phyloP scores from a whole-genome alignment of 1,140 invertebrate genomes.

The Phymastichus coffea region DNA sequence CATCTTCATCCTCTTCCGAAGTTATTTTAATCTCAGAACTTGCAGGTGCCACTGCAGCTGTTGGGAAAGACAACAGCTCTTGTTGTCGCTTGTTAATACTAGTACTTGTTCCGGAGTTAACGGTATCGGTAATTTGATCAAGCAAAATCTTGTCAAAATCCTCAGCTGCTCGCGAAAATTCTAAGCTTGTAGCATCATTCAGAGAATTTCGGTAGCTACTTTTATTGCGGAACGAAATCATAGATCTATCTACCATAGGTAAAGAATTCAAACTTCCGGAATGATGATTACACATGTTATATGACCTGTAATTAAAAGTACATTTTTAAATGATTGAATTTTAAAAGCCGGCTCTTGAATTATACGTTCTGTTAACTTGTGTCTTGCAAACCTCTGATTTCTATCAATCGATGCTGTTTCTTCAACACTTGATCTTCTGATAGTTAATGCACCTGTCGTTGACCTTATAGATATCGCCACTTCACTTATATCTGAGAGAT shows the following conservation, averaged over 20 bases:
- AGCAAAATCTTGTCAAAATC: not conserved
- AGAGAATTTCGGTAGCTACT: conserved; percentile 44
- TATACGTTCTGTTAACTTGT: not conserved
- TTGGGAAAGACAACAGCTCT: not conserved
- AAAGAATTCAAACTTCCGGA: conserved; percentile 48
- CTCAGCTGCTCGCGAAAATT: conserved; percentile 30
- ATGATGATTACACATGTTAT: conserved; percentile 21
- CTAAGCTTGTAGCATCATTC: conserved; percentile 42
- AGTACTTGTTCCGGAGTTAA: no score
- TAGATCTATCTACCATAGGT: conserved; percentile 31
- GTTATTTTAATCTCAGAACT: not conserved
- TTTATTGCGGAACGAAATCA: conserved; percentile 33
- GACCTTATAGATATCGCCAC: conserved; percentile 19
- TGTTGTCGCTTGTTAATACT: not conserved
- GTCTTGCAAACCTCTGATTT: conserved; percentile 1
- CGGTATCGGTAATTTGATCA: not conserved
- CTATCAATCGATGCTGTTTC: conserved; percentile 10
- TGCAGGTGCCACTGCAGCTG: not conserved
- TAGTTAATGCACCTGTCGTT: conserved; percentile 16
- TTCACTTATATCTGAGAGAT: conserved; percentile 49
- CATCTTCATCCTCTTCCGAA: not conserved
- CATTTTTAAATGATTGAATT: not conserved
- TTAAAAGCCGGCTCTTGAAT: not conserved
- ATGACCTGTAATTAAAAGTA: not conserved
- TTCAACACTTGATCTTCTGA: conserved; percentile 24